Evolutionary conservation across 1,140 invertebrate genomes (phyloP), one percentile per base, ranked within the genome.

Genomic region (Euborellia annulipes): DNA sequence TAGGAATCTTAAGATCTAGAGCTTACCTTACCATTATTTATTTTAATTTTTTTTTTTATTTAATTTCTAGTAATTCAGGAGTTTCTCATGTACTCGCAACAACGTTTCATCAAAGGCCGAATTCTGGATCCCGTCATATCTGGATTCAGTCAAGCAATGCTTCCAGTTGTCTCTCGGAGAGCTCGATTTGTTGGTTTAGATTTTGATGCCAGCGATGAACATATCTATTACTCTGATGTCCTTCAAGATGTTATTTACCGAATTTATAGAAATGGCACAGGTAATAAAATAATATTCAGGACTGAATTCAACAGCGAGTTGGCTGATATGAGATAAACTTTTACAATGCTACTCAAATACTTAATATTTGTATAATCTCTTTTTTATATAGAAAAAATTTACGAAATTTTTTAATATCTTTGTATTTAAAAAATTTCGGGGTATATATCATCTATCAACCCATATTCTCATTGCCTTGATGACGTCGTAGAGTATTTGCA

Each of bases 151-250:
- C 93, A 98, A 61, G 93, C 93, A 2, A 96, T 98, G 14, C 58
- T 86, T 8, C 86, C 86, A 0, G 83, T 89, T 1, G 89, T 93
- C 0, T 93, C 90, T 0, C 67, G 86, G 36, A 73, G 90, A 19
- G 93, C 92, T 0, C 71, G 92, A 55, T 95, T 96, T 61, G 93
- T 98, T 3, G 93, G 92, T n/a, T 63, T 98, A 16, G 95, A 98
- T 60, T 98, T 93, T 59, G 91, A 96, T 63, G 79, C 87, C 0
- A 71, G 80, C 47, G 84, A 93, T 52, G 76, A 91, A 52, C 85
- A 88, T 54, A 93, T 97, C 45, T 97, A 95, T 58, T 96, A 93
- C 65, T 95, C 91, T 1, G 93, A 97, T 59, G 92, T 96, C 1
- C 71, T 93, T n/a, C 84, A 94, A 64, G 88, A 94, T 61, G 90